Evolutionary conservation across 2,888 invertebrate species (phyloP).

Genomic region (Molanna angustata): DNA sequence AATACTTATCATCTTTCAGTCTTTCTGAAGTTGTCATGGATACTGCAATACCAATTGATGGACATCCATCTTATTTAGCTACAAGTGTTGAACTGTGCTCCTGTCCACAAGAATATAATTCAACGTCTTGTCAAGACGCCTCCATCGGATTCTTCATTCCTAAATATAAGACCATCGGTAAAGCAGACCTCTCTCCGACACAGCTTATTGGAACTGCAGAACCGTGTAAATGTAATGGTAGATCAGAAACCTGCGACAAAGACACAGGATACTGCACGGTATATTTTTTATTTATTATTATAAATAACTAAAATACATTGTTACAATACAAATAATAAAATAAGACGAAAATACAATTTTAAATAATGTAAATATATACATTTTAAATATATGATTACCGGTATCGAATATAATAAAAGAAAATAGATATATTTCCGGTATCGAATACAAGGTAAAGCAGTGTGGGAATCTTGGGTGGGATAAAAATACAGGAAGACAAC

Average conservation of each 20-base stretch:
- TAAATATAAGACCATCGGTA: slow-evolving; percentile 43
- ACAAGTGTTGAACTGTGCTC: slow-evolving; percentile 82
- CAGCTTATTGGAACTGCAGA: slow-evolving; percentile 75
- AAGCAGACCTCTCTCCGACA: slow-evolving; percentile 70
- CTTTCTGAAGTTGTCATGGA: slow-evolving; percentile 79
- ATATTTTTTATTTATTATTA: too few species aligned
- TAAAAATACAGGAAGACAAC: too few species aligned
- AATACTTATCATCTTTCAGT: too few species aligned
- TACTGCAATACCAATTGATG: slow-evolving; percentile 69
- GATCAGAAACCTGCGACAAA: slow-evolving; percentile 74
- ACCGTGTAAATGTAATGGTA: slow-evolving; percentile 78
- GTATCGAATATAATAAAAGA: too few species aligned
- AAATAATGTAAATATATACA: too few species aligned
- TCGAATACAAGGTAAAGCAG: too few species aligned
- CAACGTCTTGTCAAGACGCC: slow-evolving; percentile 88
- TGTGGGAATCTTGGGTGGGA: too few species aligned
- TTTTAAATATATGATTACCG: too few species aligned
- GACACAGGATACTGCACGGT: slow-evolving; percentile 86
- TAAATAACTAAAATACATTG: too few species aligned
- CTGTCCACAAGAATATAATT: slow-evolving; percentile 78
- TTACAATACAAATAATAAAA: too few species aligned
- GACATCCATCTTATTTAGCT: slow-evolving; percentile 65
- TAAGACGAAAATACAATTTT: too few species aligned
- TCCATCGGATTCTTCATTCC: slow-evolving; percentile 79
- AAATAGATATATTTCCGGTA: too few species aligned